Percentiles rank a stretch among this genome's conserved stretches.
Evolutionary conservation across 2,888 invertebrate species (phyloP).

Genomic region (Megalurothrips usitatus): DNA sequence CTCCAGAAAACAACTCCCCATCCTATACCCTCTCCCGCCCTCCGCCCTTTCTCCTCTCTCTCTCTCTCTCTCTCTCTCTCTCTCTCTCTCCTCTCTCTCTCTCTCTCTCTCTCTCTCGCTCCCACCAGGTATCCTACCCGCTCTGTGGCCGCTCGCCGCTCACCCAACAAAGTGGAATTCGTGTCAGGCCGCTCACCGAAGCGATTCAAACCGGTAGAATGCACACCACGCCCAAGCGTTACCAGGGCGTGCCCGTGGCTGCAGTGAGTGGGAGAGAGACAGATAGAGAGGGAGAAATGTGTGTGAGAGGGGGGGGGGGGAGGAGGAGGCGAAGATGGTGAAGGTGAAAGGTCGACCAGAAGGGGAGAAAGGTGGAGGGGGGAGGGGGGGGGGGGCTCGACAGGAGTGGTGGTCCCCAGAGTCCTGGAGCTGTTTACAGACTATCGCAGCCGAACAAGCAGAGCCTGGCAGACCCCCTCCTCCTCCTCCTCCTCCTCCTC

Average conservation of each 20-base stretch:
- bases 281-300: neutral
- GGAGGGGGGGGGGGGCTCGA: too few relatives aligned
- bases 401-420: too few relatives aligned
- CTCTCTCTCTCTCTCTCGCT: too few relatives aligned
- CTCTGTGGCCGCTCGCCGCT: neutral
- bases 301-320: neutral
- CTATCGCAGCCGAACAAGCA: slow-evolving; percentile 1
- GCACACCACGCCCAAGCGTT: neutral
- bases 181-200: neutral
- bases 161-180: neutral
- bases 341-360: neutral
- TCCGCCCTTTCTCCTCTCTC: too few relatives aligned
- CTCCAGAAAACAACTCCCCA: neutral
- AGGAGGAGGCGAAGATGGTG: neutral
- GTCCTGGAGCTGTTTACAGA: neutral
- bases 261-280: neutral
- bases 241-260: neutral
- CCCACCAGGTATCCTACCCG: neutral
- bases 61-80: too few relatives aligned
- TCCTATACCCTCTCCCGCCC: too few relatives aligned
- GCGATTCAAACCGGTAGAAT: neutral
- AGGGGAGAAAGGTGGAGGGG: too few relatives aligned
- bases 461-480: too few relatives aligned
- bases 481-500: too few relatives aligned
- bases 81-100: too few relatives aligned